phyloP scores from a whole-genome alignment of 2,797 vertebrate genomes.

The Gymnoscopelus braueri region DNA sequence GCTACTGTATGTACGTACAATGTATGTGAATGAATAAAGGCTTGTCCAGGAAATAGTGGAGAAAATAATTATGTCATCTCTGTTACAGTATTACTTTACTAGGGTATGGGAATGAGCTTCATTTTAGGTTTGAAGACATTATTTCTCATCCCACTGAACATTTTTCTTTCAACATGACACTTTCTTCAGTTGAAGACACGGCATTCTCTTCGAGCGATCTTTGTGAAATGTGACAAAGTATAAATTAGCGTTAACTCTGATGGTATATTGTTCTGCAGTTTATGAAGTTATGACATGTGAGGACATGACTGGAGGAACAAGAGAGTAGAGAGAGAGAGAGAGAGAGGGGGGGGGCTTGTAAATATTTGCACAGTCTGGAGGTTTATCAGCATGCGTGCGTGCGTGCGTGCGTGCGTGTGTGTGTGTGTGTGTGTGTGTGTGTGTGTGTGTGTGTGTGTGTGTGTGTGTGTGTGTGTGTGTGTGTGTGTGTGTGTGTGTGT shows the following conservation, averaged over 20 bases:
- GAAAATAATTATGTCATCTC: neutral
- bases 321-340: neutral
- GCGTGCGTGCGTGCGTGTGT: slow-evolving; percentile 6
- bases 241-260: neutral
- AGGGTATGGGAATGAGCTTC: no score
- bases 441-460: neutral
- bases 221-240: no score
- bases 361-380: slow-evolving; percentile 21
- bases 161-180: no score
- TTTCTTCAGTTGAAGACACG: no score
- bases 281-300: slow-evolving; percentile 22
- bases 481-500: slow-evolving; percentile 9
- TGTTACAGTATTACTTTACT: no score
- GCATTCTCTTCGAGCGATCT: no score
- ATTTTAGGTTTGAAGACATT: no score
- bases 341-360: slow-evolving; percentile 6
- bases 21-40: neutral
- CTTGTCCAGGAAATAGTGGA: slow-evolving; percentile 17
- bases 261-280: slow-evolving; percentile 13
- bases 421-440: slow-evolving; percentile 10
- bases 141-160: no score
- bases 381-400: slow-evolving; percentile 1
- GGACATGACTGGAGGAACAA: slow-evolving; percentile 11
- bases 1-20: neutral
- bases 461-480: slow-evolving; percentile 14